Evolutionary conservation across 1,140 invertebrate species (phyloP).

Genomic region (Potamilus streckersoni): DNA sequence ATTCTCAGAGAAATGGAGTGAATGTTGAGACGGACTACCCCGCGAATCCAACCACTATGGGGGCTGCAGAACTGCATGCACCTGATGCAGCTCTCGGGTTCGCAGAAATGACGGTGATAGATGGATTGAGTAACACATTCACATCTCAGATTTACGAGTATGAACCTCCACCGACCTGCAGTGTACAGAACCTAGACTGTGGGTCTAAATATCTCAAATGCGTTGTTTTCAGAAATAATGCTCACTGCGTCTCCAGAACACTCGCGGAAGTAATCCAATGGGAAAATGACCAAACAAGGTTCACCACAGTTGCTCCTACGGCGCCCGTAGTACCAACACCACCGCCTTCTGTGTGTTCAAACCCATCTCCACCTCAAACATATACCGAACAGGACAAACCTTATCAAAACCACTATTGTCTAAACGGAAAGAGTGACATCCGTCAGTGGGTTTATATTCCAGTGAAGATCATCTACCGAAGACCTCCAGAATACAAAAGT

Average conservation of each 20-base stretch:
- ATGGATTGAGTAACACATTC: slow-evolving; percentile 45
- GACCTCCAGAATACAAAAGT: slow-evolving; percentile 46
- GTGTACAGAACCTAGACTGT: slow-evolving; percentile 34
- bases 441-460: slow-evolving; percentile 54
- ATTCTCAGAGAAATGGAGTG: slow-evolving; percentile 38
- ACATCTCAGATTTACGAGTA: slow-evolving; percentile 47
- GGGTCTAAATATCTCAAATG: slow-evolving; percentile 47
- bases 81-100: slow-evolving; percentile 33
- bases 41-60: slow-evolving; percentile 29
- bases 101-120: slow-evolving; percentile 36
- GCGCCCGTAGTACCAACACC: slow-evolving; percentile 11
- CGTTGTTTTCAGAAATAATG: neutral
- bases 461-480: slow-evolving; percentile 49
- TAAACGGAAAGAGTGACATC: slow-evolving; percentile 51
- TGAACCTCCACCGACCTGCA: slow-evolving; percentile 43
- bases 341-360: neutral
- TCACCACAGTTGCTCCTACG: slow-evolving; percentile 15
- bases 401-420: slow-evolving; percentile 54
- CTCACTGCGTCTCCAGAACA: slow-evolving; percentile 14
- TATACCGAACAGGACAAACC: slow-evolving; percentile 1
- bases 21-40: slow-evolving; percentile 43
- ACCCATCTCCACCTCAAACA: slow-evolving; percentile 16
- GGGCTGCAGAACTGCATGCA: slow-evolving; percentile 29
- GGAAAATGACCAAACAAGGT: slow-evolving; percentile 12
- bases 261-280: slow-evolving; percentile 18